Evolutionary conservation across 2,888 invertebrate genomes (phyloP).

Genomic region (Sphaeridia pumilis): DNA sequence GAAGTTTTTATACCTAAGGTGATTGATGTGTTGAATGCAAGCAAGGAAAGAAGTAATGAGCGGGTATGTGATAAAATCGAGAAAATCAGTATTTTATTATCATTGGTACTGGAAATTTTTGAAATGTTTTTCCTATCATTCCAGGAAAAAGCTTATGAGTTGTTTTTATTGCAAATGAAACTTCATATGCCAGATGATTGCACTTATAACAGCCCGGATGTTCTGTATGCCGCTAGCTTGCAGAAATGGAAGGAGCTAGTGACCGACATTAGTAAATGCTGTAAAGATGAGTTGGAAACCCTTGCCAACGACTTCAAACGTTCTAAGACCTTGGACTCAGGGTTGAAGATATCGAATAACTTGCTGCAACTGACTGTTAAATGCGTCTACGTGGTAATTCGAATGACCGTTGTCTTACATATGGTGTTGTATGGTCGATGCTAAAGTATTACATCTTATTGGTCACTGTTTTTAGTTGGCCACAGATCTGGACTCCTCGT

Average conservation of each 20-base stretch:
- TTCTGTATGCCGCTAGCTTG: slow-evolving; percentile 23
- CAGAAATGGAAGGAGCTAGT: slow-evolving; percentile 26
- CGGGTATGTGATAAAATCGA: slow-evolving; percentile 15
- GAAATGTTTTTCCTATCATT: neutral
- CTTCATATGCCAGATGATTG: slow-evolving; percentile 44
- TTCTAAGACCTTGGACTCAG: neutral
- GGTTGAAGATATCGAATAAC: slow-evolving; percentile 12
- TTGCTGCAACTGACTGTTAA: slow-evolving; percentile 22
- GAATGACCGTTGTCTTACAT: too few relatives aligned
- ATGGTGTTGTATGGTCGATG: too few relatives aligned
- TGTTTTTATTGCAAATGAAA: slow-evolving; percentile 44
- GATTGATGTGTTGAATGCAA: slow-evolving; percentile 12
- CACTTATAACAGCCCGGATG: slow-evolving; percentile 9
- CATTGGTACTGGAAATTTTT: neutral
- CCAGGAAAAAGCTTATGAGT: slow-evolving; percentile 36
- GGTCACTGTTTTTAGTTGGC: too few relatives aligned
- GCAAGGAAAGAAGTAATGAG: slow-evolving; percentile 18
- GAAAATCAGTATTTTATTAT: neutral
- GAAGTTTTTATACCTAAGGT: slow-evolving; percentile 24
- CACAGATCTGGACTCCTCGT: too few relatives aligned
- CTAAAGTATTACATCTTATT: too few relatives aligned
- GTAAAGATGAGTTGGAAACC: slow-evolving; percentile 26
- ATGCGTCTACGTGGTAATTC: neutral
- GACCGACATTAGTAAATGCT: slow-evolving; percentile 19
- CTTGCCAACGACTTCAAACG: slow-evolving; percentile 12